Evolutionary conservation across 2,113 vertebrate genomes (phyloP), one percentile per base, ranked within the genome.

Genomic region (Vulpes lagopus): DNA sequence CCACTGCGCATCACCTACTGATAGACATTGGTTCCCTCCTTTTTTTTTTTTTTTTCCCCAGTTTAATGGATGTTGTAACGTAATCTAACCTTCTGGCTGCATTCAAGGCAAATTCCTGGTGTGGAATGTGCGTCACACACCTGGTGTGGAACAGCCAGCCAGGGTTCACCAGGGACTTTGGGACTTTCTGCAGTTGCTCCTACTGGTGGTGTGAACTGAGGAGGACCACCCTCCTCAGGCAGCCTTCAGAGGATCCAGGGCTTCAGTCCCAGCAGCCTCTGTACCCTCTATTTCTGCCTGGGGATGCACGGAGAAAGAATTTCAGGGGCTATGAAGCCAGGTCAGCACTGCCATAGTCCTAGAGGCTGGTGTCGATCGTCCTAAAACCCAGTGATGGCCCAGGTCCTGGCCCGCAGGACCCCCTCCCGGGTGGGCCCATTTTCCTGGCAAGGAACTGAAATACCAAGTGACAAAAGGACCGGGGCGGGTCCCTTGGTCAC

Each of bases 131-230:
- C 57, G 19, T 59, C 57, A 19, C 1, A 8, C 57, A 59, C 49
- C 11, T 1, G 7, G 27, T 3, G 51, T 19, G 30, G 32, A 43
- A 32, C 25, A 64, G 60, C 30, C 0, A 0, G 17, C 4, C 0
- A 9, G 20, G 60, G 30, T n/a, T 78, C 67, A 3, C 62, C 22
- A 11, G 73, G 27, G 35, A 6, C 71, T 90, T 12, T 1, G n/a
- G 73, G 38, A 35, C 59, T 69, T 30, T 35, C 60, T 80, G 23
- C 38, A 15, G 38, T 5, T n/a, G 81, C n/a, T 20, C 55, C 43
- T n/a, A 17, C 35, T 3, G 30, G 7, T 2, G 32, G 20, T 0
- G 17, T 60, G 30, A 17, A 2, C 19, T 1, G 3, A 14, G 15
- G 11, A 76, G 43, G 74, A 67, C 81, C 60, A 10, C 9, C n/a